Evolutionary conservation across 2,888 invertebrate genomes (phyloP).

Genomic region (Teleogryllus oceanicus): DNA sequence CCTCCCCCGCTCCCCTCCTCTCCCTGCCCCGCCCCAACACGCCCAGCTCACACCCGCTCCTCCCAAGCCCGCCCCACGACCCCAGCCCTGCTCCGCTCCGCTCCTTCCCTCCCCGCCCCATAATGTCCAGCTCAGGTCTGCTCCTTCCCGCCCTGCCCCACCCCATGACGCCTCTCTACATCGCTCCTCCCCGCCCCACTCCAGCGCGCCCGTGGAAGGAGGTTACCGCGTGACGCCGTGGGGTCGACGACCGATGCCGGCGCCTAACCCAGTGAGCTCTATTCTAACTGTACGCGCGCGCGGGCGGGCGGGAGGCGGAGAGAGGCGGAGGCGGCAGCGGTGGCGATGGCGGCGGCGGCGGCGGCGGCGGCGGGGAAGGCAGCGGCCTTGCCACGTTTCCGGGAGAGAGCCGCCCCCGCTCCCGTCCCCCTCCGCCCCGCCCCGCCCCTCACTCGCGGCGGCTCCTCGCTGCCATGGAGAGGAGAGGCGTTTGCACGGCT

Average conservation of each 20-base stretch:
- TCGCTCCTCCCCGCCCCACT: too few relatives aligned
- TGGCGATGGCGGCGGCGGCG: not conserved
- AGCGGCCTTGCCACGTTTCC: not conserved
- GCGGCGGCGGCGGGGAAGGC: not conserved
- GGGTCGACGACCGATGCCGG: too few relatives aligned
- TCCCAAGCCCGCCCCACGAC: too few relatives aligned
- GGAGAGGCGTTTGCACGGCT: not conserved
- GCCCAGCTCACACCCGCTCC: too few relatives aligned
- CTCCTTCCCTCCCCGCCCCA: not conserved
- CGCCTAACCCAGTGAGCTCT: too few relatives aligned
- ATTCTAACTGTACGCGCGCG: not conserved
- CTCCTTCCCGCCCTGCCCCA: too few relatives aligned
- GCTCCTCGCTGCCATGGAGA: not conserved
- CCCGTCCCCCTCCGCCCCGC: not conserved
- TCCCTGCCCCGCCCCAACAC: not conserved
- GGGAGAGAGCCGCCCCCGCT: not conserved
- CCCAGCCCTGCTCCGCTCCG: too few relatives aligned
- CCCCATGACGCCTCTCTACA: too few relatives aligned
- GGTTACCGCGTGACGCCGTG: too few relatives aligned
- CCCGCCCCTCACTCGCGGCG: not conserved
- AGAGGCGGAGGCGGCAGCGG: not conserved
- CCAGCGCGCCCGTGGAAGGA: too few relatives aligned
- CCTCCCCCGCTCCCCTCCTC: not conserved
- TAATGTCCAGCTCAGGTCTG: accelerated
- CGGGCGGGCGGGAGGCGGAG: not conserved